Percentiles rank a stretch among this genome's conserved stretches.
These are phyloP conservation scores for Netta rufina DNA, from an alignment of 2,797 vertebrate genomes.

Conservation along the genomic window DNA sequence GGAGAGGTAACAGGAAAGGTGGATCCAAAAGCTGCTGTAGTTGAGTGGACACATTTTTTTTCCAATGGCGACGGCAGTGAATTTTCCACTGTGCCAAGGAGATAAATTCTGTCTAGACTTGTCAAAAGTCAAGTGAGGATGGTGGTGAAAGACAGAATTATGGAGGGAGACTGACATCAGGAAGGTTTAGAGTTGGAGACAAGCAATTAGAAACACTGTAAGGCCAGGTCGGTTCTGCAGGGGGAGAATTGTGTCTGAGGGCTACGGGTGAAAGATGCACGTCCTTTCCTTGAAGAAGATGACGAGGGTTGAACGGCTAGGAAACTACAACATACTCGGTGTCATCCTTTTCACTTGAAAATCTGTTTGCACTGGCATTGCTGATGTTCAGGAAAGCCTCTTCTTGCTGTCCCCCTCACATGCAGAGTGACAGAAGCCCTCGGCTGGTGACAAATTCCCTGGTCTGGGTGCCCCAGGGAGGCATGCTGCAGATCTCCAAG, in stretches of 20 bases:
- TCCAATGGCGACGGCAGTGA: not conserved
- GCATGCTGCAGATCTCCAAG: conserved; percentile 89
- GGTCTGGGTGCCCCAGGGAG: conserved; percentile 93
- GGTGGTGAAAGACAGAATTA: not conserved
- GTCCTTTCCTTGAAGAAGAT: not conserved
- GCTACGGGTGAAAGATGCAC: not conserved
- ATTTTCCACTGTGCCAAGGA: not conserved
- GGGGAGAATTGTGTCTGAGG: not conserved
- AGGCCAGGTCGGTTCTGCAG: not conserved
- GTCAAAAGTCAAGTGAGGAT: not conserved
- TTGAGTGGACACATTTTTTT: not conserved
- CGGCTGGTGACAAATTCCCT: conserved; percentile 78
- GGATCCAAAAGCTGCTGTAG: not conserved
- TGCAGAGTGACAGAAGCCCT: conserved; percentile 77
- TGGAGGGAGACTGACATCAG: not conserved
- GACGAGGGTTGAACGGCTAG: fast-evolving
- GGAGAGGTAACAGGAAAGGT: not conserved
- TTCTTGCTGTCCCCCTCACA: not conserved
- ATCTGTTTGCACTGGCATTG: not conserved
- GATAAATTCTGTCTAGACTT: not conserved
- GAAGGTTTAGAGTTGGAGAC: not conserved
- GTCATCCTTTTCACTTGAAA: not conserved
- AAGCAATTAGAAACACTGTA: not conserved
- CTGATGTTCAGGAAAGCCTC: not conserved
- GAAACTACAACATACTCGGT: not conserved